Evolutionary conservation across 2,888 invertebrate species (phyloP), one percentile per base, ranked within the genome.

Genomic region (Frankliniella intonsa): DNA sequence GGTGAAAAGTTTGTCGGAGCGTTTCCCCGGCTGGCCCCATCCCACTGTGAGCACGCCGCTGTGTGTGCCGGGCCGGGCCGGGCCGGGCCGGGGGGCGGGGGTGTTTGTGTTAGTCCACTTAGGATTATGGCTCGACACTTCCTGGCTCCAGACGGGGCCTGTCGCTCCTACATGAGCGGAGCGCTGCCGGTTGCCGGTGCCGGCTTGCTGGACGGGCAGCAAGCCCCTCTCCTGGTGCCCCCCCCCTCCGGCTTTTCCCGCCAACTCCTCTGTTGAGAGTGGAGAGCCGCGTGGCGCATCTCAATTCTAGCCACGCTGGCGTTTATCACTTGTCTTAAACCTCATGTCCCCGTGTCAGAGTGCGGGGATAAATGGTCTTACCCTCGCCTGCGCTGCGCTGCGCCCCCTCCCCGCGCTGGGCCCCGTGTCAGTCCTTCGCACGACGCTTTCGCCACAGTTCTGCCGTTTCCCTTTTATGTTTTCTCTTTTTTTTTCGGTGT

Each of bases 271-370:
- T 62, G 62, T 62, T 14, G 5, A 38, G 38, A 38, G 55, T 12
- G 19, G 55, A 19, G 55, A 19, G 55, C 69, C 22, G 69, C 69
- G 69, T 8, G 11, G 69, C 69, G 69, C 69, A 76, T 76, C 69
- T 76, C 69, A 76, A 76, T 76, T 76, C 69, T 12, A 25, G 69
- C 69, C 69, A 76, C 69, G 62, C 62, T 62, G 7, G 62, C 62
- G 69, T 76, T 76, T 76, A 76, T 76, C 69, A 76, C 69, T 76
- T 76, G 69, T 76, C 69, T 76, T 76, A 76, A 76, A 76, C 69
- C 69, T 76, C 69, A 76, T 76, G 25, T 76, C 69, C 25, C 69
- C 69, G 69, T 76, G 69, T 76, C 69, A 76, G 69, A 25, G 69
- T 25, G 69, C 22, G 9, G 22, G 69, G 22, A 76, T 76, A 25